These are phyloP conservation scores for Sebastes diaconus DNA, from an alignment of 2,797 vertebrate genomes.

Conservation along the genomic window DNA sequence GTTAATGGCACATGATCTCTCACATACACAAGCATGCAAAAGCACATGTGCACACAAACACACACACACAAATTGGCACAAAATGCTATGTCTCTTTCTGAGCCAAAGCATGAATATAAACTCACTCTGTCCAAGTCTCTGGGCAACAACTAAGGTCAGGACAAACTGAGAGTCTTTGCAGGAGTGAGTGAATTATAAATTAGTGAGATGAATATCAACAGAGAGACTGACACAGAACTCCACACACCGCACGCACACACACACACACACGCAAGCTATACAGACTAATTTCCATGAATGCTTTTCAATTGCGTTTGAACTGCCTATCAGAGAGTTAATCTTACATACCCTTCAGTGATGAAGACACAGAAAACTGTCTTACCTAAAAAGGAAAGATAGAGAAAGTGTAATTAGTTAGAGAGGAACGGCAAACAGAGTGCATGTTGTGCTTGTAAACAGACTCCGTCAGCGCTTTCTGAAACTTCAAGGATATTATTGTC, in stretches of 20 bases:
- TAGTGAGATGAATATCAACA: conserved; percentile 67
- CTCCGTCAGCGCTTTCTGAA: background rate
- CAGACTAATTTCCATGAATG: conserved; percentile 8
- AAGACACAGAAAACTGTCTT: conserved; percentile 31
- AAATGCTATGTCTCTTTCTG: conserved; percentile 15
- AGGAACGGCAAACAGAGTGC: background rate
- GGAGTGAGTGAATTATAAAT: conserved; percentile 70
- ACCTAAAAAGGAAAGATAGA: conserved; percentile 47
- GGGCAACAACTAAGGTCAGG: conserved; percentile 71
- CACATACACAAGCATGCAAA: conserved; percentile 46
- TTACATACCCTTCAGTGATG: conserved; percentile 38
- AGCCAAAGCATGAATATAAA: conserved; percentile 54
- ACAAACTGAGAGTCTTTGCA: conserved; percentile 64
- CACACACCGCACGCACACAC: background rate
- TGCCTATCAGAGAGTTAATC: conserved; percentile 9
- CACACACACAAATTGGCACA: background rate
- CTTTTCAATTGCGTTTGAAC: conserved; percentile 1
- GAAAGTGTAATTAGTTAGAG: conserved; percentile 12
- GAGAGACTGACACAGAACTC: conserved; percentile 38
- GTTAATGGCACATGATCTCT: conserved; percentile 74
- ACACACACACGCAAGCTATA: background rate
- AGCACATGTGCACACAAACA: background rate
- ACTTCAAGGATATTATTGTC: background rate
- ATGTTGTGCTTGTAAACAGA: background rate
- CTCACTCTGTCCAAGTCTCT: conserved; percentile 54